Evolutionary conservation across 2,888 invertebrate species (phyloP), one percentile per base, ranked within the genome.

Genomic region (Limnephilus marmoratus): DNA sequence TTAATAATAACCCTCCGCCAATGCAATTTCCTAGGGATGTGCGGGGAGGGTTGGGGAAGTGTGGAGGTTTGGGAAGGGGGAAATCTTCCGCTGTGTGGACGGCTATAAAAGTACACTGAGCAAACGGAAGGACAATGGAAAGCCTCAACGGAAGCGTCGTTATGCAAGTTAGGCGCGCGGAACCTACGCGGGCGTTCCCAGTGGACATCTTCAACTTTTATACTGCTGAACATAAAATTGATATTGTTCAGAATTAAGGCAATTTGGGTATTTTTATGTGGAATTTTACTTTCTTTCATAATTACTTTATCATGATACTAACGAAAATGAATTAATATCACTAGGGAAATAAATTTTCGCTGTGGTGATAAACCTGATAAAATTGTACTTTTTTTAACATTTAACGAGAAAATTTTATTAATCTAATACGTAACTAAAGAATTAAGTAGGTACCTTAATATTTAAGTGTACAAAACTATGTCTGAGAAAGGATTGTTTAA

Each of bases 91-190:
- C 90, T 31, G 53, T 34, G 87, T 68, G 90, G 92, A 85, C 83
- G 92, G 34, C 81, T 92, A 92, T 90, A 92, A 92, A 92, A 92
- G 92, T 92, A 85, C 90, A 86, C 91, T 34, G 91, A 90, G 68
- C 92, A 92, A 83, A 90, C 85, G 91, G 87, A 91, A 92, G 90
- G 92, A 92, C 91, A 91, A 91, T 89, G 41, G 92, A 92, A 85
- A 80, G 92, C 85, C 85, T 85, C 91, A 53, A 81, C 91, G 90
- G 92, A 92, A 91, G 93, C 87, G 90, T 85, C 93, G 91, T 91
- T 91, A 93, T 93, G 93, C 93, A 93, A 90, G 91, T 92, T 89
- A 91, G 86, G 91, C 86, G 86, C 86, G 86, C 86, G 68, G 87
- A 87, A 53, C 87, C 53, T 68, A 24, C 12, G 41, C 37, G 18